A percentile compares a stretch with the other conserved stretches of the same genome.
Evolutionary conservation across 2,113 vertebrate species (phyloP).

Genomic region (Vanacampus margaritifer): DNA sequence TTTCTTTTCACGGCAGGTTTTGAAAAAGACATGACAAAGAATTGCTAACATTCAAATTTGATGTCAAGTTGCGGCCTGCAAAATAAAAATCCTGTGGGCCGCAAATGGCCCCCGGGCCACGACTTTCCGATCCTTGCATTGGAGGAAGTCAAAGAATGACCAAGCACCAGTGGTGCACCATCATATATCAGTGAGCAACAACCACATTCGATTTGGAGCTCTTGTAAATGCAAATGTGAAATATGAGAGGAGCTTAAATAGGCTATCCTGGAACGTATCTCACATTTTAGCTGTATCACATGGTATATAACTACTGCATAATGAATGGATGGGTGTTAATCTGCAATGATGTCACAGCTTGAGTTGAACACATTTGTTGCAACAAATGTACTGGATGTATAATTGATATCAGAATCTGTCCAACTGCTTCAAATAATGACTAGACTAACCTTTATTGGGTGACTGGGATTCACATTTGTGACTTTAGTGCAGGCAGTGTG

Average conservation of each 20-base stretch:
- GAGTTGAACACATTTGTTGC: too few species aligned
- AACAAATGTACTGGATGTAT: too few species aligned
- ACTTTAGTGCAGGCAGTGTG: not conserved
- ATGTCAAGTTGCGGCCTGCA: too few species aligned
- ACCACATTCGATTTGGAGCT: not conserved
- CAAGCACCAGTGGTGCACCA: not conserved
- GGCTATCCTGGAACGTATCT: not conserved
- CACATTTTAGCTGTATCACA: slow-evolving; percentile 1
- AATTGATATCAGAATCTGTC: too few species aligned
- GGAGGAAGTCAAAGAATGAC: not conserved
- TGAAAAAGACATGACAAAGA: too few species aligned
- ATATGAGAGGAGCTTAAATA: not conserved
- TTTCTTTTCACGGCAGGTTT: too few species aligned
- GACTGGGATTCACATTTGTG: not conserved
- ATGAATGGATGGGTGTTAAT: too few species aligned
- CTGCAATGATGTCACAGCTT: too few species aligned
- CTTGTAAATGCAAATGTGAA: not conserved
- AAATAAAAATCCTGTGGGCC: too few species aligned
- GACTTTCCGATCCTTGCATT: too few species aligned
- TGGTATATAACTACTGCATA: not conserved
- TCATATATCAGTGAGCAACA: not conserved
- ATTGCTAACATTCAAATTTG: too few species aligned
- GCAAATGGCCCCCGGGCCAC: too few species aligned
- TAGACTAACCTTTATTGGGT: not conserved
- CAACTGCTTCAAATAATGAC: not conserved